phyloP scores from a whole-genome alignment of 2,888 invertebrate species.

The Lasioglossum oenotherae region DNA sequence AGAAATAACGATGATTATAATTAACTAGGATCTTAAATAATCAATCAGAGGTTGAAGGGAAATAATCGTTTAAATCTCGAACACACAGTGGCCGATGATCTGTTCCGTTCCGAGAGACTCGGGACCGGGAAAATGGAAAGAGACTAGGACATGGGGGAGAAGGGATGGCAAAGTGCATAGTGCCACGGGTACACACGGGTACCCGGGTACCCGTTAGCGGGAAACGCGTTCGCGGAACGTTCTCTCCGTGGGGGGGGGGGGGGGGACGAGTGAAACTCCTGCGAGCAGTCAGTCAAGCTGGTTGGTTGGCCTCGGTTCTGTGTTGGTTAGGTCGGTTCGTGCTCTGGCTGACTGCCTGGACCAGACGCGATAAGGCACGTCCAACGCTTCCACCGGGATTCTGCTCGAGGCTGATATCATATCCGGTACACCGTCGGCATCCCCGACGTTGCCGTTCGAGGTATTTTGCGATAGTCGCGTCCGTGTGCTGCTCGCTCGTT shows the following conservation, averaged over 20 bases:
- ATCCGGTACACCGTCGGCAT: conserved; percentile 75
- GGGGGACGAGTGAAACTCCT: conserved; percentile 57
- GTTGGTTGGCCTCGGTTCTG: conserved; percentile 64
- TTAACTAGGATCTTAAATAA: not conserved
- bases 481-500: not conserved
- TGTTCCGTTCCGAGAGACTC: not conserved
- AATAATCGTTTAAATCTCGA: not conserved
- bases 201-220: conserved; percentile 9
- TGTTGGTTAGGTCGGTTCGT: conserved; percentile 73
- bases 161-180: conserved; percentile 15
- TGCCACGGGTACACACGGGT: conserved; percentile 15
- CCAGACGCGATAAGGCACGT: conserved; percentile 83
- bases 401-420: conserved; percentile 82
- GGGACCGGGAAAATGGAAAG: not conserved
- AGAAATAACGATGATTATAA: not conserved
- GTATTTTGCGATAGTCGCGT: conserved; percentile 74
- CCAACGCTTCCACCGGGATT: conserved; percentile 82
- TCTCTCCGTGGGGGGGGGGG: conserved; percentile 57
- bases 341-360: conserved; percentile 80
- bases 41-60: not conserved
- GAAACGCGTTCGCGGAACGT: conserved; percentile 61
- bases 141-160: not conserved
- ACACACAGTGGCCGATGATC: not conserved
- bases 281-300: conserved; percentile 76
- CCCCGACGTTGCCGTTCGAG: conserved; percentile 69